Percentiles rank a stretch among this genome's conserved stretches.
Evolutionary conservation across 1,140 invertebrate genomes (phyloP).

Genomic region (Proales similis): DNA sequence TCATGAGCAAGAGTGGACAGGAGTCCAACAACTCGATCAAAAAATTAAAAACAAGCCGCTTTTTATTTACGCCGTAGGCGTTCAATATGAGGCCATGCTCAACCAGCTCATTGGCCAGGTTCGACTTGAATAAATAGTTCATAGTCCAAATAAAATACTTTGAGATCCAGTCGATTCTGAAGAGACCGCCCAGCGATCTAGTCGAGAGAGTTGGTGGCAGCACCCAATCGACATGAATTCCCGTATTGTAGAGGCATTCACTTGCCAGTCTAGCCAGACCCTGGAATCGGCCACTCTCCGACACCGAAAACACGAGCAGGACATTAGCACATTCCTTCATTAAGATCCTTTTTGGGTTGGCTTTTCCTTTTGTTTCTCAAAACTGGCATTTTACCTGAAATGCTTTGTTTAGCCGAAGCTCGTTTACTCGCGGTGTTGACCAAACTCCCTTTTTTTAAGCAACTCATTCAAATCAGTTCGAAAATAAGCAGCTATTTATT

Average conservation of each 20-base stretch:
- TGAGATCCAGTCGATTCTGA: slow-evolving; percentile 85
- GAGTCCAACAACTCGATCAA: no score
- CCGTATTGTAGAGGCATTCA: slow-evolving; percentile 77
- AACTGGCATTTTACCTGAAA: slow-evolving; percentile 57
- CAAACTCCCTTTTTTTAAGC: slow-evolving; percentile 65
- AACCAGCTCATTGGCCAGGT: no score
- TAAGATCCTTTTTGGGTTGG: background rate
- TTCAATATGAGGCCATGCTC: no score
- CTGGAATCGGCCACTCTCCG: slow-evolving; percentile 82
- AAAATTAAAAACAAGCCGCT: no score
- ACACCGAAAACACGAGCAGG: slow-evolving; percentile 88
- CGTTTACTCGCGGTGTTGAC: slow-evolving; percentile 93
- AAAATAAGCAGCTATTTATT: background rate
- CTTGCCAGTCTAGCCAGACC: slow-evolving; percentile 76
- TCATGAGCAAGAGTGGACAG: no score
- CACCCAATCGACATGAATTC: slow-evolving; percentile 74
- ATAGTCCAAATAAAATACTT: slow-evolving; percentile 4
- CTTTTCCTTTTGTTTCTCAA: background rate
- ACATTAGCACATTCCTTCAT: slow-evolving; percentile 77
- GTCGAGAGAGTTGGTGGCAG: slow-evolving; percentile 84
- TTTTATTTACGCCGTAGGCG: no score
- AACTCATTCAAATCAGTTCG: slow-evolving; percentile 4
- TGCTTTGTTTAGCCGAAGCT: slow-evolving; percentile 87
- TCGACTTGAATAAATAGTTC: background rate
- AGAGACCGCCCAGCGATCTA: slow-evolving; percentile 84